Evolutionary conservation across 2,113 vertebrate species (phyloP).

Genomic region (Coreoperca whiteheadi): DNA sequence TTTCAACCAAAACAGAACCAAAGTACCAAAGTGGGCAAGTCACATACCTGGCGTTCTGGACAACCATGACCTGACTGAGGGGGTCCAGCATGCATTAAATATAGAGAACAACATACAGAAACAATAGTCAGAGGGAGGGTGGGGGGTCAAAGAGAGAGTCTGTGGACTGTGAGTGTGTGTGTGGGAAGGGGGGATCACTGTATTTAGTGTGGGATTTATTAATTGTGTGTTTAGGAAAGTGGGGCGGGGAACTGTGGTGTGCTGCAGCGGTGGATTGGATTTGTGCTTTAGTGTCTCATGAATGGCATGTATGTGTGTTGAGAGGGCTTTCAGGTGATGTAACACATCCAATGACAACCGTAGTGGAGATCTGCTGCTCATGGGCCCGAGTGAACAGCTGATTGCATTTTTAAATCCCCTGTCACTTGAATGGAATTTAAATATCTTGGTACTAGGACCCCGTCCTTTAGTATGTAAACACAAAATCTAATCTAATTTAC

Average conservation of each 20-base stretch:
- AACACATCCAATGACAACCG: slow-evolving; percentile 38
- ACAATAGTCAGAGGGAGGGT: slow-evolving; percentile 82
- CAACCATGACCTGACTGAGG: slow-evolving; percentile 99
- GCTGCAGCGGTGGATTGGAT: slow-evolving; percentile 32
- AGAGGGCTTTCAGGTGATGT: slow-evolving; percentile 48
- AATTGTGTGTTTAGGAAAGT: slow-evolving; percentile 5
- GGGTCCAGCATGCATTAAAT: slow-evolving; percentile 88
- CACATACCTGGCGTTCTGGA: slow-evolving; percentile 98
- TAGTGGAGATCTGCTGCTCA: slow-evolving; percentile 15
- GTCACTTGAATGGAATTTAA: not conserved
- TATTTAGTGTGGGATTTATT: slow-evolving; percentile 20
- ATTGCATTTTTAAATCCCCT: not conserved
- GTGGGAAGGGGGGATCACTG: slow-evolving; percentile 29
- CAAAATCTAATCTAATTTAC: not conserved
- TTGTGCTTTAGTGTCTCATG: slow-evolving; percentile 49
- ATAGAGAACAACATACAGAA: slow-evolving; percentile 85
- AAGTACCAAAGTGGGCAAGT: slow-evolving; percentile 73
- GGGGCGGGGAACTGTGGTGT: slow-evolving; percentile 26
- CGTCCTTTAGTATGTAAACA: not conserved
- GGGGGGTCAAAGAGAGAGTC: slow-evolving; percentile 71
- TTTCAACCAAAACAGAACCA: slow-evolving; percentile 70
- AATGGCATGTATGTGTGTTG: slow-evolving; percentile 33
- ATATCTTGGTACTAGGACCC: not conserved
- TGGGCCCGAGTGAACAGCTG: not conserved
- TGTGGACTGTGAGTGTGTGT: slow-evolving; percentile 61